These are phyloP conservation scores for Rhynchonycteris naso DNA, from an alignment of 2,797 vertebrate genomes.

Conservation along the genomic window DNA sequence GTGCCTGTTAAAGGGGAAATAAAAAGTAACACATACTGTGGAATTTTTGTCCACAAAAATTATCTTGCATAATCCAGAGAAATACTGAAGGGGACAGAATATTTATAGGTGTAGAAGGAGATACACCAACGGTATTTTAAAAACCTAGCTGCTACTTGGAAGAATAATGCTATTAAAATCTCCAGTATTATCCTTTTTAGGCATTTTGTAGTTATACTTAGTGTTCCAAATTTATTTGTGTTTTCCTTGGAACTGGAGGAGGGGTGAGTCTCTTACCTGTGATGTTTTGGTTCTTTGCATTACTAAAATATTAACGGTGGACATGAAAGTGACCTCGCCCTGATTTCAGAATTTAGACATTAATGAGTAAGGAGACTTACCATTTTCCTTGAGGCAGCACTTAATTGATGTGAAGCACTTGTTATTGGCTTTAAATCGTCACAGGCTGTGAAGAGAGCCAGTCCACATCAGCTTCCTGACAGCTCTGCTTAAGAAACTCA, in stretches of 20 bases:
- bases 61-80: slow-evolving; percentile 8
- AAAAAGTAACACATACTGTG: neutral
- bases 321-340: slow-evolving; percentile 21
- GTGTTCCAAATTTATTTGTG: slow-evolving; percentile 29
- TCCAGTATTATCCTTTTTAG: neutral
- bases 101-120: slow-evolving; percentile 11
- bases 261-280: neutral
- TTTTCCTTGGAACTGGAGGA: slow-evolving; percentile 32
- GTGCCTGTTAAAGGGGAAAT: neutral
- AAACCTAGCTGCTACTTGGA: neutral
- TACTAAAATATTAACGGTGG: neutral
- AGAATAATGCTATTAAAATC: slow-evolving; percentile 9
- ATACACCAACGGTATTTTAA: neutral
- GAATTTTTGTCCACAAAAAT: slow-evolving; percentile 22
- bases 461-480: neutral
- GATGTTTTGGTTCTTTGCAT: slow-evolving; percentile 36
- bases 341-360: slow-evolving; percentile 43
- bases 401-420: neutral
- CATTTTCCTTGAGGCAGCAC: neutral
- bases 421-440: neutral
- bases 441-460: neutral
- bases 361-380: neutral
- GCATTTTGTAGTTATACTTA: neutral
- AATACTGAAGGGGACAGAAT: neutral
- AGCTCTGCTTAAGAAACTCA: neutral